phyloP scores from a whole-genome alignment of 2,113 vertebrate species.

The Larimichthys polyactis region DNA sequence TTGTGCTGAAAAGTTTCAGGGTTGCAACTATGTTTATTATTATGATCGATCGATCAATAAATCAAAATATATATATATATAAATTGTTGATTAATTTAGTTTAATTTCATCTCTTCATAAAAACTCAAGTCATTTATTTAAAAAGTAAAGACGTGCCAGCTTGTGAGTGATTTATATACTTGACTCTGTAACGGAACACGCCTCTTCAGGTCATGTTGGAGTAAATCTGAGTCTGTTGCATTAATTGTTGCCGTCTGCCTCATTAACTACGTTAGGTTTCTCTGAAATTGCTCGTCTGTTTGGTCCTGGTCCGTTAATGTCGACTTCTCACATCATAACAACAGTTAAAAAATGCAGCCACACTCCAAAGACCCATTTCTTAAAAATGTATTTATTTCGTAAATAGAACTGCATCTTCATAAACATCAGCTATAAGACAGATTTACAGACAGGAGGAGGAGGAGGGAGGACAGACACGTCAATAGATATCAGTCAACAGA shows the following conservation, averaged over 20 bases:
- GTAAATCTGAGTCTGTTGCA: not conserved
- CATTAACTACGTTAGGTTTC: too few relatives aligned
- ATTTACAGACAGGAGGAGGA: conserved; percentile 75
- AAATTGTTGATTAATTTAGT: too few relatives aligned
- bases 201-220: not conserved
- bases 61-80: too few relatives aligned
- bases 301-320: not conserved
- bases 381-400: conserved; percentile 89
- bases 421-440: conserved; percentile 84
- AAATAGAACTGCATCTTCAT: conserved; percentile 89
- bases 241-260: not conserved
- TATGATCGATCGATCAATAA: too few relatives aligned
- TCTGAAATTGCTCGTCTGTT: not conserved
- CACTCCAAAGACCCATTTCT: conserved; percentile 22
- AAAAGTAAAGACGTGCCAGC: not conserved
- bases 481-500: conserved; percentile 59
- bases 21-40: too few relatives aligned
- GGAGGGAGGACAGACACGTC: conserved; percentile 34
- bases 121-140: too few relatives aligned
- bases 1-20: too few relatives aligned
- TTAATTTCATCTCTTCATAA: too few relatives aligned
- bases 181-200: too few relatives aligned
- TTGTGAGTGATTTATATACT: not conserved
- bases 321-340: not conserved
- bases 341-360: not conserved